These are phyloP conservation scores for Perizoma affinitatum DNA, from an alignment of 2,888 invertebrate species.

Conservation along the genomic window DNA sequence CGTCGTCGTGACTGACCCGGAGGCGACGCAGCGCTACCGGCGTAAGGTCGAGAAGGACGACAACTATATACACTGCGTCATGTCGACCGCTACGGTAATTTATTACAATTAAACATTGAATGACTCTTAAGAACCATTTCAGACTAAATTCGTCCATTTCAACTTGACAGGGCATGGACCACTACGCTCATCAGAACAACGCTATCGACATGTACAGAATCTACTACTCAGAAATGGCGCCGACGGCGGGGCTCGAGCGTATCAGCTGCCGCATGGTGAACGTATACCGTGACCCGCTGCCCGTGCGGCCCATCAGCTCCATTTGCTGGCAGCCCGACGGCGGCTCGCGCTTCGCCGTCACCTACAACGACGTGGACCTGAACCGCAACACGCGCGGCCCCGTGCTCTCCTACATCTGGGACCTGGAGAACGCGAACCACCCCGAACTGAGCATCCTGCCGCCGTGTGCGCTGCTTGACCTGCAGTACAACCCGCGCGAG, in stretches of 20 bases:
- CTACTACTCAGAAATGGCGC: conserved; percentile 90
- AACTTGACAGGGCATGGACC: conserved; percentile 88
- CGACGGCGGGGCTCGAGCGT: conserved; percentile 86
- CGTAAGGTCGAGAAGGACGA: conserved; percentile 93
- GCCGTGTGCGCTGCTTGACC: conserved; percentile 87
- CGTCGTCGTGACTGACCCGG: conserved; percentile 85
- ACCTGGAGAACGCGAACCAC: conserved; percentile 93
- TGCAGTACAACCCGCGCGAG: conserved; percentile 94
- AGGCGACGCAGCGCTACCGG: conserved; percentile 89
- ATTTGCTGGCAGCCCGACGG: conserved; percentile 95
- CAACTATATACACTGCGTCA: conserved; percentile 87
- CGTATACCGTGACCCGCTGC: conserved; percentile 89
- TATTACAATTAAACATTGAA: not conserved
- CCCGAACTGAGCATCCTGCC: conserved; percentile 89
- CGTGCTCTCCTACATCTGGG: conserved; percentile 89
- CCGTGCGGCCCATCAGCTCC: conserved; percentile 88
- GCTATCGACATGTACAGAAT: conserved; percentile 95
- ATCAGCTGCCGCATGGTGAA: conserved; percentile 90
- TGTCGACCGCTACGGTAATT: conserved; percentile 65
- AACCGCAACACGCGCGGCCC: conserved; percentile 78
- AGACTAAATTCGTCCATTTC: not conserved
- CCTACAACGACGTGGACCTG: conserved; percentile 91
- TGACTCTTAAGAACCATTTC: too few relatives aligned
- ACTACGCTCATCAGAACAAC: conserved; percentile 94
- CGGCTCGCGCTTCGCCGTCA: conserved; percentile 90